phyloP scores from a whole-genome alignment of 2,113 vertebrate genomes.

The Crotalus viridis region DNA sequence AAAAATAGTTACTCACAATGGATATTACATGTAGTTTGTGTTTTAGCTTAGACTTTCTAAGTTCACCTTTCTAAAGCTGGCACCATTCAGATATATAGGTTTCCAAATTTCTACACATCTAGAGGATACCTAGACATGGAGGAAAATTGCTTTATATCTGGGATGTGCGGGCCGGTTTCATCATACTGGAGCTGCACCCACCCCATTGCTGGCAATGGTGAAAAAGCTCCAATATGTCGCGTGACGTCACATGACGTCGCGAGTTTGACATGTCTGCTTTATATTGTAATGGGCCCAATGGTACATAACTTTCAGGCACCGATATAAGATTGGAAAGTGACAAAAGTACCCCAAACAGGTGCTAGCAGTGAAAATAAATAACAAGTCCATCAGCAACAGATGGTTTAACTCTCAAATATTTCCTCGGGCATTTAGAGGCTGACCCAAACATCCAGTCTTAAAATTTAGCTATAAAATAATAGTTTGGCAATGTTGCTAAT shows the following conservation, averaged over 20 bases:
- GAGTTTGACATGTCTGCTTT: not conserved
- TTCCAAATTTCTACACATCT: not conserved
- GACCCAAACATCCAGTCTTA: slow-evolving; percentile 46
- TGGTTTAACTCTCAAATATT: slow-evolving; percentile 48
- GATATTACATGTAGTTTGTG: not conserved
- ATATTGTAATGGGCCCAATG: slow-evolving; percentile 28
- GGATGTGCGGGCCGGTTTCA: no score
- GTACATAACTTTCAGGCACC: slow-evolving; percentile 34
- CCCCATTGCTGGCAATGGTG: no score
- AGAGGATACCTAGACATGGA: not conserved
- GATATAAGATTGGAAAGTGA: slow-evolving; percentile 26
- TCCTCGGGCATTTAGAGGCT: slow-evolving; percentile 54
- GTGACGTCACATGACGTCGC: no score
- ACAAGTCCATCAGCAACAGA: slow-evolving; percentile 53
- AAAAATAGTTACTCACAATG: not conserved
- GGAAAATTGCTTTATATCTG: slow-evolving; percentile 21
- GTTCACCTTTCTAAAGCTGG: not conserved
- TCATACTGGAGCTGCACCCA: no score
- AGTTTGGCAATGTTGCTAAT: slow-evolving; percentile 38
- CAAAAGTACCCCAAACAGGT: slow-evolving; percentile 41
- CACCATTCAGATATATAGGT: not conserved
- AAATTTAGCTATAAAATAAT: slow-evolving; percentile 58
- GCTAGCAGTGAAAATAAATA: slow-evolving; percentile 51
- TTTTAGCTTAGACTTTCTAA: not conserved
- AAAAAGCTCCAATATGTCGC: no score